Conservation (phyloP, 2,888 invertebrate species). For the Elysia crispata region DNA sequence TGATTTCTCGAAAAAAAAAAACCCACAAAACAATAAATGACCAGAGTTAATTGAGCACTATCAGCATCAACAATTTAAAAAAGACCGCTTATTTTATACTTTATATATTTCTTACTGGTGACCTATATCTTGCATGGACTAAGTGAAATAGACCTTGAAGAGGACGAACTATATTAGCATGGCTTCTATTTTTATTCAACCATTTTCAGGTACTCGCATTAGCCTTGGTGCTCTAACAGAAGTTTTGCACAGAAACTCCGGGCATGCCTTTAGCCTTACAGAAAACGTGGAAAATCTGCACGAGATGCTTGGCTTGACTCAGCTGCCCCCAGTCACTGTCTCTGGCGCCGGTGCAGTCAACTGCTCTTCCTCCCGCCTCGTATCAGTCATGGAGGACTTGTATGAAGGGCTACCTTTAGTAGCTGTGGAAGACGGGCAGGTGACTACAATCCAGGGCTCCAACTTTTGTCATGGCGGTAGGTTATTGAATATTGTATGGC, state of each 20-base stretch:
- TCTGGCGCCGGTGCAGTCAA: no score
- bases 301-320: constrained; percentile 38
- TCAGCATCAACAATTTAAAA: no score
- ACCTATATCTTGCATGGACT: no score
- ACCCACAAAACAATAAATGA: no score
- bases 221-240: constrained; percentile 40
- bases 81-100: no score
- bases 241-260: constrained; percentile 49
- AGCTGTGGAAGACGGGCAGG: constrained; percentile 49
- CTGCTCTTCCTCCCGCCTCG: constrained; percentile 24
- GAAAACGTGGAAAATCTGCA: constrained; percentile 52
- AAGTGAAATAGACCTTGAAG: no score
- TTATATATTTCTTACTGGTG: no score
- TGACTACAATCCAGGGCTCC: constrained; percentile 44
- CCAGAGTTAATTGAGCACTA: no score
- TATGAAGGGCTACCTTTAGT: constrained; percentile 54
- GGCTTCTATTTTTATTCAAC: no score
- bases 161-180: no score
- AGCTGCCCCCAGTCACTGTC: not conserved
- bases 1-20: no score
- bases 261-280: constrained; percentile 50
- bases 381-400: constrained; percentile 44
- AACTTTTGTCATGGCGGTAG: constrained; percentile 46
- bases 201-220: constrained; percentile 35
- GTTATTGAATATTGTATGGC: no score